Conservation (phyloP, 2,888 invertebrate species). For the Apoda limacodes region DNA sequence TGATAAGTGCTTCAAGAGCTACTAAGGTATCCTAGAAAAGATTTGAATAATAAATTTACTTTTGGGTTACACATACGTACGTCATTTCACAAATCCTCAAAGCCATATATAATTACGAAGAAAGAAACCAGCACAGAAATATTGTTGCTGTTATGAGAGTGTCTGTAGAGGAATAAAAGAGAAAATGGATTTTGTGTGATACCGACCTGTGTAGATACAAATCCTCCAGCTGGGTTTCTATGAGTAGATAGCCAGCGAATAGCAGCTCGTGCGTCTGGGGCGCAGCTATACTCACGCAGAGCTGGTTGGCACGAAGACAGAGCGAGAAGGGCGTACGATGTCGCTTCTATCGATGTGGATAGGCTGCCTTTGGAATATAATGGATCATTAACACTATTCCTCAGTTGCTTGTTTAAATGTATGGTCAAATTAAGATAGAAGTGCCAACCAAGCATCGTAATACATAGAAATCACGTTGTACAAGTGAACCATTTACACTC, state of each 20-base stretch:
- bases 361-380: constrained; percentile 43
- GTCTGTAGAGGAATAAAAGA: no score
- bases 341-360: constrained; percentile 75
- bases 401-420: neutral
- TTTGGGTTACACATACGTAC: no score
- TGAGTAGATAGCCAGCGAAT: constrained; percentile 80
- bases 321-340: constrained; percentile 74
- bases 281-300: constrained; percentile 56
- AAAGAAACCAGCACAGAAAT: no score
- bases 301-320: constrained; percentile 39
- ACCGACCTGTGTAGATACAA: constrained; percentile 77
- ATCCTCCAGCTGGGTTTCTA: constrained; percentile 76
- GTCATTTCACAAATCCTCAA: no score
- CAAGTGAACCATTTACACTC: neutral
- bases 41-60: neutral
- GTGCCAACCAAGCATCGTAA: neutral
- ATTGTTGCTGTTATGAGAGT: no score
- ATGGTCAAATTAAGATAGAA: neutral
- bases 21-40: constrained; percentile 66
- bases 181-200: neutral
- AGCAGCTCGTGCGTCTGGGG: constrained; percentile 54
- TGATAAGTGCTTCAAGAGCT: constrained; percentile 65
- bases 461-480: neutral
- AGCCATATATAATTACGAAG: no score
- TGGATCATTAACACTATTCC: no score